phyloP scores from a whole-genome alignment of 2,888 invertebrate genomes.

The Meandrusa payeni region DNA sequence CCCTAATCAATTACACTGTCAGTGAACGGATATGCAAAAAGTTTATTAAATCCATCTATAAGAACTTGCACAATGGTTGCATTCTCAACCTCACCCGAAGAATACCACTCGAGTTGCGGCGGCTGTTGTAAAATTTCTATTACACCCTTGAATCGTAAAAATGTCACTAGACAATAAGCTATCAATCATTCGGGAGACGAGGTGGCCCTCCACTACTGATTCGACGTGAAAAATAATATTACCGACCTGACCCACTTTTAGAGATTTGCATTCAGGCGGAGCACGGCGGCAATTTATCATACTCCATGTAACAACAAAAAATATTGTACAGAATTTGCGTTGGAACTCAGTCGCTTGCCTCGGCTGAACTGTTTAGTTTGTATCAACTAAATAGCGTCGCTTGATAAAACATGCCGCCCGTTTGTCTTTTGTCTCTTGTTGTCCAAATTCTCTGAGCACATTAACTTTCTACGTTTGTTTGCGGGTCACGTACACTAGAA shows the following conservation, averaged over 20 bases:
- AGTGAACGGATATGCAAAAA: conserved; percentile 71
- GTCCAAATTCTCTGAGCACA: conserved; percentile 25
- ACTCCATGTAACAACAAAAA: conserved; percentile 61
- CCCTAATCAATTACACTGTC: conserved; percentile 57
- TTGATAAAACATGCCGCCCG: conserved; percentile 34
- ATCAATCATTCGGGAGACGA: conserved; percentile 70
- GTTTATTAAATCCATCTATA: conserved; percentile 38
- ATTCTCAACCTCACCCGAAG: conserved; percentile 52
- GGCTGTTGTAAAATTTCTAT: conserved; percentile 27
- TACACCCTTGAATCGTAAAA: conserved; percentile 36
- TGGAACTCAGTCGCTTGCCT: conserved; percentile 28
- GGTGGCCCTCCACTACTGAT: conserved; percentile 57
- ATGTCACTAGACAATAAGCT: conserved; percentile 37
- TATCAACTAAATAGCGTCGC: conserved; percentile 32
- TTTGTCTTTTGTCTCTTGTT: conserved; percentile 38
- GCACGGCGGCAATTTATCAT: conserved; percentile 67
- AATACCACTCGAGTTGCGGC: conserved; percentile 41
- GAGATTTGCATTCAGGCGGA: conserved; percentile 73
- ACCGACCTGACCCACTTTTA: conserved; percentile 68
- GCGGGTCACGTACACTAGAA: conserved; percentile 2
- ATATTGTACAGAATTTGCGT: conserved; percentile 27
- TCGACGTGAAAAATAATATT: conserved; percentile 68
- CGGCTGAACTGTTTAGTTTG: conserved; percentile 28
- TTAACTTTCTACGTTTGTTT: not conserved
- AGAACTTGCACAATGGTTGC: conserved; percentile 40